Conservation (phyloP, 2,888 invertebrate genomes). For the Machimus atricapillus region DNA sequence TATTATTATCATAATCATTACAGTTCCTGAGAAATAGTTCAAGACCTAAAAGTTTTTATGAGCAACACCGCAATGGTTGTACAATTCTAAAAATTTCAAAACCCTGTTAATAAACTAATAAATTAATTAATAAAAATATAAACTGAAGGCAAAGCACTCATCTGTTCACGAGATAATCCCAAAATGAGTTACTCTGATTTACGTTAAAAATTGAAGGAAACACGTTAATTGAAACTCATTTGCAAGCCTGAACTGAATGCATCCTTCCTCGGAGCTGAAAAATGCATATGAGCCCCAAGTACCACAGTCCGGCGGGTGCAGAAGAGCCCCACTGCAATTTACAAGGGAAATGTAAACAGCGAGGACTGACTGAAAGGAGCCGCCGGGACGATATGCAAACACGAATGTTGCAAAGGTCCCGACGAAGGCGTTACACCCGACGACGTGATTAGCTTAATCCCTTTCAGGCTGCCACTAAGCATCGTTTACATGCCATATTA, state of each 20-base stretch:
- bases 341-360: constrained; percentile 3
- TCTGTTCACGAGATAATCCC: background rate
- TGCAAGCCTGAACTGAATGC: background rate
- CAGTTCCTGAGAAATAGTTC: no score
- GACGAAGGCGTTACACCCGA: background rate
- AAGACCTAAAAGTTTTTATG: no score
- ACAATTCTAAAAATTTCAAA: no score
- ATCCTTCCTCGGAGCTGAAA: background rate
- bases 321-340: background rate
- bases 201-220: background rate
- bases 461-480: constrained; percentile 24
- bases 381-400: background rate
- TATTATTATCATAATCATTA: no score
- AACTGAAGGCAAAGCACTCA: background rate
- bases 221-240: background rate
- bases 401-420: background rate
- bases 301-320: background rate
- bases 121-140: background rate
- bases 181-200: background rate
- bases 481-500: constrained; percentile 47
- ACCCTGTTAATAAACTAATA: no score
- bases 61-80: no score
- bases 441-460: constrained; percentile 44
- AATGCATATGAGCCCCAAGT: background rate
- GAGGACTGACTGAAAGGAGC: background rate